These are phyloP conservation scores for Drosophila robusta DNA, from an alignment of 2,888 invertebrate species.

Conservation along the genomic window DNA sequence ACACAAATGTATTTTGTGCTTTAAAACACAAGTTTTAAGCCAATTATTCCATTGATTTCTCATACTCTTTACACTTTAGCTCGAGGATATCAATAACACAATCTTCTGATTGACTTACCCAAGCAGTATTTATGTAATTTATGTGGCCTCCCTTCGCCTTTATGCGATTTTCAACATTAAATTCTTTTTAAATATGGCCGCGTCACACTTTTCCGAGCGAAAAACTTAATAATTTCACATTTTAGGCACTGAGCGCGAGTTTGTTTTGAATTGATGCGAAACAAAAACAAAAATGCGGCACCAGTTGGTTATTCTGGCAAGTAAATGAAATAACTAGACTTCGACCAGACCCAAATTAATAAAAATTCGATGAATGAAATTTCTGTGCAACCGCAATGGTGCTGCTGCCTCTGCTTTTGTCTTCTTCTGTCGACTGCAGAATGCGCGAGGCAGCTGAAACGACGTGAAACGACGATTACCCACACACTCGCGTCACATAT, in stretches of 20 bases:
- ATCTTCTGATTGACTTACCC: conserved; percentile 58
- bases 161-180: conserved; percentile 53
- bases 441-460: conserved; percentile 71
- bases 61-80: conserved; percentile 38
- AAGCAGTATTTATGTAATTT: conserved; percentile 73
- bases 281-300: conserved; percentile 75
- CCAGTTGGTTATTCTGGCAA: conserved; percentile 72
- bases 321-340: conserved; percentile 83
- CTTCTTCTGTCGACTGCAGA: conserved; percentile 80
- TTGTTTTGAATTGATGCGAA: conserved; percentile 55
- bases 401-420: conserved; percentile 74
- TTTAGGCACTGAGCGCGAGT: conserved; percentile 46
- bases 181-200: conserved; percentile 75
- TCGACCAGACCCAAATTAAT: conserved; percentile 68
- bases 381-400: conserved; percentile 53
- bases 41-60: conserved; percentile 22
- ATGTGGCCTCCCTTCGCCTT: conserved; percentile 36
- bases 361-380: conserved; percentile 76
- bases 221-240: conserved; percentile 62
- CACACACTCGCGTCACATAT: conserved; percentile 41
- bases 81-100: conserved; percentile 14
- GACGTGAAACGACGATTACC: conserved; percentile 55
- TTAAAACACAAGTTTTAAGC: neutral
- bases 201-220: conserved; percentile 61
- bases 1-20: conserved; percentile 43